A percentile compares a stretch with the other conserved stretches of the same genome.
phyloP scores from a whole-genome alignment of 2,797 vertebrate genomes.

The Allobates femoralis region DNA sequence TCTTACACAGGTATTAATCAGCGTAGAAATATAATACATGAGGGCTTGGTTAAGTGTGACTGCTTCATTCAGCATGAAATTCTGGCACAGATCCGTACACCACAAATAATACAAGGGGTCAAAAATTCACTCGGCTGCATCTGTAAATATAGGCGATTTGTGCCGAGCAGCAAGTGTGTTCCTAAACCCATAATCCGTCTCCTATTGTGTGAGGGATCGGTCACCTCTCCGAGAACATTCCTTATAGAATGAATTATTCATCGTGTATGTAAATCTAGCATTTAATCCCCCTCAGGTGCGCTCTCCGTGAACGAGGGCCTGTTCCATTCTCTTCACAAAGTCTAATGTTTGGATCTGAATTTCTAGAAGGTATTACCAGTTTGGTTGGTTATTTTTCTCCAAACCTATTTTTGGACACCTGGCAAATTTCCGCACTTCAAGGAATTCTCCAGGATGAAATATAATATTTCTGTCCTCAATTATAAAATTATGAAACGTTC shows the following conservation, averaged over 20 bases:
- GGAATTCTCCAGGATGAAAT: too few species aligned
- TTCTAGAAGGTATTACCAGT: background rate
- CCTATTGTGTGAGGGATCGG: slow-evolving; percentile 49
- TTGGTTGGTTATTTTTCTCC: background rate
- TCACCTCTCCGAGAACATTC: slow-evolving; percentile 41
- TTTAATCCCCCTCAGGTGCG: slow-evolving; percentile 63
- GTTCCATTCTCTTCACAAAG: slow-evolving; percentile 55
- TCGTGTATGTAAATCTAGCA: slow-evolving; percentile 59
- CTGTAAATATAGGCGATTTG: slow-evolving; percentile 50
- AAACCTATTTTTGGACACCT: background rate
- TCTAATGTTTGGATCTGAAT: slow-evolving; percentile 26
- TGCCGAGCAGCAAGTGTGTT: slow-evolving; percentile 45
- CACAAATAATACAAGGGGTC: slow-evolving; percentile 48
- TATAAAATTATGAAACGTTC: too few species aligned
- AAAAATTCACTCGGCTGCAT: slow-evolving; percentile 56
- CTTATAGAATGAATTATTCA: slow-evolving; percentile 65
- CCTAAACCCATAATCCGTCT: background rate
- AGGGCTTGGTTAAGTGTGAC: slow-evolving; percentile 41
- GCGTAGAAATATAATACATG: slow-evolving; percentile 43
- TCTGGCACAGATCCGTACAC: slow-evolving; percentile 45
- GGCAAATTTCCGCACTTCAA: background rate
- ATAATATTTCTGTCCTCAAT: too few species aligned
- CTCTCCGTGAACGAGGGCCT: slow-evolving; percentile 54
- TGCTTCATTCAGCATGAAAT: slow-evolving; percentile 44
- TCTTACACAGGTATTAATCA: slow-evolving; percentile 43